phyloP scores from a whole-genome alignment of 2,113 vertebrate species.

The Elgaria multicarinata region DNA sequence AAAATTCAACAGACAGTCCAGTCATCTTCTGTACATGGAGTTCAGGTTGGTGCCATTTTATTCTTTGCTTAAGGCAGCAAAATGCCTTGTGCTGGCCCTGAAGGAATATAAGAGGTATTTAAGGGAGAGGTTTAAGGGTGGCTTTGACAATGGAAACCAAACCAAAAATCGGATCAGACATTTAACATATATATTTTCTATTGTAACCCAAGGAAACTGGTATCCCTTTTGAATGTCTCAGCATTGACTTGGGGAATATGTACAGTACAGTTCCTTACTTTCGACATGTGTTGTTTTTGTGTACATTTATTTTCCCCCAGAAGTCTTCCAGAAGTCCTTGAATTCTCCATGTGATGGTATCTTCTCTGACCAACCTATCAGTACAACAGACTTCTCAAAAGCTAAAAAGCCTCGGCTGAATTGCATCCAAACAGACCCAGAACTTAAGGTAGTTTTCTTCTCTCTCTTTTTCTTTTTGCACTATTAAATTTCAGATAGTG shows the following conservation, averaged over 20 bases:
- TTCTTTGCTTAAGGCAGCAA: too few species aligned
- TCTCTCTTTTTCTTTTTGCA: too few species aligned
- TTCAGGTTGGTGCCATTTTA: too few species aligned
- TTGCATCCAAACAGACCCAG: constrained; percentile 1
- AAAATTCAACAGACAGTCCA: too few species aligned
- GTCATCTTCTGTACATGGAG: too few species aligned
- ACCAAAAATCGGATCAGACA: not conserved
- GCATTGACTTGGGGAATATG: not conserved
- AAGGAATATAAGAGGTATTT: not conserved
- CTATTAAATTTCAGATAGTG: too few species aligned
- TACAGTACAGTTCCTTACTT: not conserved
- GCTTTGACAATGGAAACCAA: not conserved
- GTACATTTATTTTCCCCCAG: constrained; percentile 11
- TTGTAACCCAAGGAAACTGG: not conserved
- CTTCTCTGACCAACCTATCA: constrained; percentile 12
- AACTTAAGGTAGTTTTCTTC: constrained; percentile 41
- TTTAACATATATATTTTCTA: not conserved
- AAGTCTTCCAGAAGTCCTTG: constrained; percentile 12
- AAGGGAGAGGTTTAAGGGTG: not conserved
- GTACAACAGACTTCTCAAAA: not conserved
- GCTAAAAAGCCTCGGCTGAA: constrained; percentile 15
- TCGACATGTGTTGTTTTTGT: too few species aligned
- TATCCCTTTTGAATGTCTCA: not conserved
- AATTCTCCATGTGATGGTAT: not conserved
- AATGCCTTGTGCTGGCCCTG: too few species aligned